Evolutionary conservation across 2,888 invertebrate genomes (phyloP), one percentile per base, ranked within the genome.

Genomic region (Lymantria dispar): DNA sequence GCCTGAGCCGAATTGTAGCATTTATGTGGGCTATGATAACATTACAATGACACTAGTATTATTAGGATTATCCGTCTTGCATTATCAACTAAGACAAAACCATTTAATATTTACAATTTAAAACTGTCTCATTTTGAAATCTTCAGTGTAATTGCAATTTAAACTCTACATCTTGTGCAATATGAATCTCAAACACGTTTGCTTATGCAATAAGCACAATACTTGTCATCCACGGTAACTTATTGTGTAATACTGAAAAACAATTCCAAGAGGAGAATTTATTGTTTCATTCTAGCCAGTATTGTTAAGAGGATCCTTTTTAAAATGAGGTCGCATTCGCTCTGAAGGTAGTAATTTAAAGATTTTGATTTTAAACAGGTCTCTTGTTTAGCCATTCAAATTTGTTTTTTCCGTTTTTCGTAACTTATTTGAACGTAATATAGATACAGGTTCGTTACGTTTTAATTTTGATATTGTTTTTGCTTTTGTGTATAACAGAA

Each of bases 261-360:
- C 33, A 33, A 33, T 43, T 31, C 7, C 12, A 8, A 14, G 3
- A 33, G 3, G 2, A 33, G 14, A 33, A 33, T 30, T 44, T 44
- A 13, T 31, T 11, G 15, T 44, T 44, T 33, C 14, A 33, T 15
- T 13, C 33, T 31, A 29, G n/a, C 46, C 50, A 29, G 48, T 45
- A 52, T 52, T 58, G 48, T 62, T 62, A 51, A 33, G 43, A 46
- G 47, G 33, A 40, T 36, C 43, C 56, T 52, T 56, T n/a, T 46
- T 33, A 33, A 10, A 33, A 33, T 33, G 10, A 33, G 33, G 10
- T 33, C 10, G 33, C 10, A 33, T 33, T 33, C 10, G 33, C 33
- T 33, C 3, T 10, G 33, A 33, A 33, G 33, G 33, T 10, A 10
- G 8, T 1, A 10, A 33, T 10, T 33, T 33, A 33, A 33, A 33